Percentiles rank a stretch among this genome's conserved stretches.
phyloP scores from a whole-genome alignment of 2,113 vertebrate species.

The Alectura lathami region DNA sequence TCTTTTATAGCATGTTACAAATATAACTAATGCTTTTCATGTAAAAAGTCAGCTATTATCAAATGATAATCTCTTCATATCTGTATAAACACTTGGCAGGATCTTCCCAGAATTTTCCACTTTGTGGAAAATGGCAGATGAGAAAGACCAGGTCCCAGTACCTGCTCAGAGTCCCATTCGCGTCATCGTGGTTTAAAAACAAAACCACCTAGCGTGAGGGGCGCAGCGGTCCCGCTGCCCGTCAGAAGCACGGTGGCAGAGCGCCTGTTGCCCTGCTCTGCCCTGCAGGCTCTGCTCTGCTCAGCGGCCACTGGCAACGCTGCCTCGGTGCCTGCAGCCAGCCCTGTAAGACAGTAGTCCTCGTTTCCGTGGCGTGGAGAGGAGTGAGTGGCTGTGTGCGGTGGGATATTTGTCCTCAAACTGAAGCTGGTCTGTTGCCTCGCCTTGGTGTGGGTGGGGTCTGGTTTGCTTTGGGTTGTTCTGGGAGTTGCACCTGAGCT shows the following conservation, averaged over 20 bases:
- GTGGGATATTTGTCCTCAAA: neutral
- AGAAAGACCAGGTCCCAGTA: neutral
- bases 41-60: neutral
- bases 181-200: rapidly evolving
- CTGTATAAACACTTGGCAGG: neutral
- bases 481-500: neutral
- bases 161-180: neutral
- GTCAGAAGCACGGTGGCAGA: too few relatives aligned
- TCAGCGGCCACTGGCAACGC: too few relatives aligned
- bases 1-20: neutral
- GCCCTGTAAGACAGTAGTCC: neutral
- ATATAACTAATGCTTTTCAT: neutral
- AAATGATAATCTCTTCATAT: neutral
- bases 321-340: too few relatives aligned
- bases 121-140: neutral
- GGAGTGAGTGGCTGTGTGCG: too few relatives aligned
- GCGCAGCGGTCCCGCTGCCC: too few relatives aligned
- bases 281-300: neutral
- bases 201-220: neutral
- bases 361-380: too few relatives aligned
- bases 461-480: neutral
- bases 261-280: neutral
- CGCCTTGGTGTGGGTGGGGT: neutral
- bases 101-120: neutral
- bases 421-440: neutral